phyloP scores from a whole-genome alignment of 2,888 invertebrate species.

The Mantis religiosa region DNA sequence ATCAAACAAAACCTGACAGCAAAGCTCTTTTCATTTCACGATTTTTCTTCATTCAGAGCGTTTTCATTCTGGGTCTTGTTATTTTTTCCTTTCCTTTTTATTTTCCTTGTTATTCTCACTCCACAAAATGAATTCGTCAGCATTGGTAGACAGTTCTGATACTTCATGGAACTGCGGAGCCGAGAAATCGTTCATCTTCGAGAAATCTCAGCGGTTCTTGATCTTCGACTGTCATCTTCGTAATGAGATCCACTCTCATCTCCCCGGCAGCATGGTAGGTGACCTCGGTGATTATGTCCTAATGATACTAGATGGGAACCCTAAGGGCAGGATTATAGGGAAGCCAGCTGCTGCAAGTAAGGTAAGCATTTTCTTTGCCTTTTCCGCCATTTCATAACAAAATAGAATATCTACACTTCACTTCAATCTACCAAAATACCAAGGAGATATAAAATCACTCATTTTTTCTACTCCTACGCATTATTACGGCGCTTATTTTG shows the following conservation, averaged over 20 bases:
- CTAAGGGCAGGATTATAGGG: neutral
- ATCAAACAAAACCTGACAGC: conserved; percentile 4
- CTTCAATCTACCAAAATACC: no score
- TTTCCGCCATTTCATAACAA: no score
- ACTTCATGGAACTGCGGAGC: conserved; percentile 16
- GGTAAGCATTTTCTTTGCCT: neutral
- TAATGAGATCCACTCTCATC: conserved; percentile 27
- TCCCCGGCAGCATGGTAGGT: neutral
- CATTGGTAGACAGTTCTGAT: conserved; percentile 21
- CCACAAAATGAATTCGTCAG: conserved; percentile 27
- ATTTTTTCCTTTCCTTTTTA: neutral
- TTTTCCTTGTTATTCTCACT: conserved; percentile 3
- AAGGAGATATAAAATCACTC: no score
- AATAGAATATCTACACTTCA: no score
- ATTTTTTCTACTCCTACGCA: no score
- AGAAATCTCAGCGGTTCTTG: conserved; percentile 6
- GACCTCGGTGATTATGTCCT: neutral
- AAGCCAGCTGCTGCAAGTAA: neutral
- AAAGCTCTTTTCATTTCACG: conserved; percentile 1
- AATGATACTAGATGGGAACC: neutral
- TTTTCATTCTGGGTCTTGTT: neutral
- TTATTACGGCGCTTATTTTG: no score
- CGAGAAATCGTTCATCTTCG: conserved; percentile 25
- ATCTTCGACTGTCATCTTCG: conserved; percentile 28
- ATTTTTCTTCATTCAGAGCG: neutral